Evolutionary conservation across 2,113 vertebrate genomes (phyloP).

Genomic region (Procavia capensis): DNA sequence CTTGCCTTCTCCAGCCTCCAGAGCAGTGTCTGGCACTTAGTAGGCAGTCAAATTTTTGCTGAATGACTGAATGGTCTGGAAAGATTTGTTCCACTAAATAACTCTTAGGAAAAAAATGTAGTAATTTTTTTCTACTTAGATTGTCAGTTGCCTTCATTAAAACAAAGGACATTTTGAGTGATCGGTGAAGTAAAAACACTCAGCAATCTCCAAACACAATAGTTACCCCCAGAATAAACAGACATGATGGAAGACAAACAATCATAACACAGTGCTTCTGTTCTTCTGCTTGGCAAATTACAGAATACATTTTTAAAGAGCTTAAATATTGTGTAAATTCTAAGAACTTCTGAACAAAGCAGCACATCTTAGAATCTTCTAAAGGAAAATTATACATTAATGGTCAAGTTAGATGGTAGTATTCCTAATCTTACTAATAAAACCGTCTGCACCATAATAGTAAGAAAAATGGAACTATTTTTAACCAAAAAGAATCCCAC

Average conservation of each 20-base stretch:
- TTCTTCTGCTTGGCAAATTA: conserved; percentile 9
- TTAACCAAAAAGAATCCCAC: background rate
- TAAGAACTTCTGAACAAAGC: conserved; percentile 2
- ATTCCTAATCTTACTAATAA: background rate
- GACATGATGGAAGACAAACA: background rate
- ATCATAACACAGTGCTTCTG: background rate
- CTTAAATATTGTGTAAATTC: background rate
- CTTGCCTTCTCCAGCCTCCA: background rate
- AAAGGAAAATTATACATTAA: conserved; percentile 12
- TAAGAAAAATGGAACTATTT: conserved; percentile 30
- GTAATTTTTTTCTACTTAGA: background rate
- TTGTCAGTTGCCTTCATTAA: conserved; percentile 18
- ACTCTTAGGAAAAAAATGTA: background rate
- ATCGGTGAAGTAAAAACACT: background rate
- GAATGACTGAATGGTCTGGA: background rate
- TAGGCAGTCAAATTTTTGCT: background rate
- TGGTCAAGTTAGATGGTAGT: background rate
- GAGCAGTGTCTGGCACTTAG: background rate
- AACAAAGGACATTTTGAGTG: background rate
- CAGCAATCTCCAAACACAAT: background rate
- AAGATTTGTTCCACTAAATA: background rate
- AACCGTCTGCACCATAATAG: background rate
- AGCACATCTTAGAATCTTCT: background rate
- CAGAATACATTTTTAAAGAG: conserved; percentile 38
- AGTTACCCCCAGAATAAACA: conserved; percentile 10